Evolutionary conservation across 1,140 invertebrate genomes (phyloP).

Genomic region (Aphis gossypii): DNA sequence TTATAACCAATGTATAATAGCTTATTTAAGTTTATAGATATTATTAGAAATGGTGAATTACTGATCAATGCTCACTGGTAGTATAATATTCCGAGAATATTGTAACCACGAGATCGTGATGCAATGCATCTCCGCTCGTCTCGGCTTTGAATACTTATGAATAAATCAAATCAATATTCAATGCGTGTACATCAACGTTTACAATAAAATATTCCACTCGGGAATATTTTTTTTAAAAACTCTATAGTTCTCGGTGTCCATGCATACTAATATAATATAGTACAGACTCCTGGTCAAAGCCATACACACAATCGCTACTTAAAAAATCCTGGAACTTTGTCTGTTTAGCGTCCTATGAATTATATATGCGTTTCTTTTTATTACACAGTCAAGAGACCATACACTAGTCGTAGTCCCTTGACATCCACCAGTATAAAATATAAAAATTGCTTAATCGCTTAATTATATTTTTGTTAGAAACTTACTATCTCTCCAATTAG

Average conservation of each 20-base stretch:
- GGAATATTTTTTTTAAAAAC: neutral
- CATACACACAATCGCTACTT: neutral
- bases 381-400: neutral
- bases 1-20: too few species aligned
- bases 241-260: neutral
- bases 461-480: neutral
- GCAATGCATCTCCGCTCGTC: neutral
- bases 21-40: neutral
- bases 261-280: neutral
- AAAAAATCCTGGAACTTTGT: neutral
- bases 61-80: neutral
- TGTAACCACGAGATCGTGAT: neutral
- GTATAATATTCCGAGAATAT: neutral
- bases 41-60: neutral
- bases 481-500: too few species aligned
- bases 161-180: neutral
- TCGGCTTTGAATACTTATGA: neutral
- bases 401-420: too few species aligned
- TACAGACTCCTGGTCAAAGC: neutral
- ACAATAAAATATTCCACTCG: neutral
- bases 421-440: neutral
- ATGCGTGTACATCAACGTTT: slow-evolving; percentile 4
- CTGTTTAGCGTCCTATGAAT: too few species aligned
- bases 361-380: neutral
- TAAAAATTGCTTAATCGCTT: neutral